phyloP scores from a whole-genome alignment of 2,888 invertebrate species.

The Ectobius pallidus region DNA sequence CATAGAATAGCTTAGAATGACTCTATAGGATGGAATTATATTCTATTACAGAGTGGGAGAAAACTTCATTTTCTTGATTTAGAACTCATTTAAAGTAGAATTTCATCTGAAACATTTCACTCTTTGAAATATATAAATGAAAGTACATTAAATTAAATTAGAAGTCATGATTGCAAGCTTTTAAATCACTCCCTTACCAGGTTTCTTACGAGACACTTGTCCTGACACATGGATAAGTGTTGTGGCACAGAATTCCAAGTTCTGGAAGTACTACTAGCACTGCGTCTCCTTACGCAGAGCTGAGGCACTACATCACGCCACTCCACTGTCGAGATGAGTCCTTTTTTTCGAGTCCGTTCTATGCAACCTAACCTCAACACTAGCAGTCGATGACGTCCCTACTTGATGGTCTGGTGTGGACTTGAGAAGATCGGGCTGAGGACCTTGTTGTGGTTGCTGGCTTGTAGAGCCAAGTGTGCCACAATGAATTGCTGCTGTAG shows the following conservation, averaged over 20 bases:
- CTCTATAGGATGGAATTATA: too few species aligned
- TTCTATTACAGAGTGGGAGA: too few species aligned
- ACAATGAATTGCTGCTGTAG: conserved; percentile 10
- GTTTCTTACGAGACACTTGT: too few species aligned
- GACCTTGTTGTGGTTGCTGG: conserved; percentile 25
- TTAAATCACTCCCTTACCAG: too few species aligned
- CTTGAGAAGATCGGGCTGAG: conserved; percentile 82
- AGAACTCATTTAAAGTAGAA: too few species aligned
- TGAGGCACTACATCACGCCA: conserved; percentile 53
- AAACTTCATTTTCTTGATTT: too few species aligned
- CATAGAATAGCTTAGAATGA: too few species aligned
- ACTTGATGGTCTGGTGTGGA: conserved; percentile 84
- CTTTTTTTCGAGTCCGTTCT: conserved; percentile 59
- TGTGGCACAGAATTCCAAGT: neutral
- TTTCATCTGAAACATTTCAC: too few species aligned
- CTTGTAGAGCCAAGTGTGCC: neutral
- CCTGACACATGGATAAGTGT: too few species aligned
- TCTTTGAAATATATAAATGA: too few species aligned
- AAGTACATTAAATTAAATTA: too few species aligned
- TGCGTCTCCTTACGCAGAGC: conserved; percentile 30
- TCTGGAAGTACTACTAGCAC: conserved; percentile 20
- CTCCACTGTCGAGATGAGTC: conserved; percentile 57
- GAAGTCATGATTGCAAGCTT: too few species aligned
- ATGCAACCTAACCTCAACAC: conserved; percentile 54
- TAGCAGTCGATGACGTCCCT: conserved; percentile 48